A percentile compares a stretch with the other conserved stretches of the same genome.
Conservation (phyloP, 2,797 vertebrate genomes). For the Sardinella longiceps region DNA sequence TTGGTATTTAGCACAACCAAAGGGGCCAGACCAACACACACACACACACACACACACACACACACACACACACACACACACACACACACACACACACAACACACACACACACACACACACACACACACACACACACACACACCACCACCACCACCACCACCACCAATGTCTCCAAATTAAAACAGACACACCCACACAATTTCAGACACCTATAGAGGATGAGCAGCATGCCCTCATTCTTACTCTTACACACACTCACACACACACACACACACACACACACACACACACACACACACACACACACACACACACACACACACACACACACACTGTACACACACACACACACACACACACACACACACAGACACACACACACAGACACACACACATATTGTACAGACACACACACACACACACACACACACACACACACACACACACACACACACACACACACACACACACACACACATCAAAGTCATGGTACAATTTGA, state of each 20-base stretch:
- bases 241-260: not conserved
- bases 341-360: constrained; percentile 8
- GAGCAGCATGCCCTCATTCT: not conserved
- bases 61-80: no score
- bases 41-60: no score
- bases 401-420: not conserved
- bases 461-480: not conserved
- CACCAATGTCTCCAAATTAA: no score
- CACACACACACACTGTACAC: not conserved
- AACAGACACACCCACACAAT: not conserved
- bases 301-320: no score
- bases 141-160: no score
- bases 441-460: not conserved
- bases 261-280: not conserved
- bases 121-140: no score
- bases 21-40: no score
- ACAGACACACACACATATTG: no score
- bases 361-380: not conserved
- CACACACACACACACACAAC: no score
- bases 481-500: not conserved
- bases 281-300: not conserved
- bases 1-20: constrained; percentile 42
- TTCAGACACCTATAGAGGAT: not conserved
- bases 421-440: not conserved
- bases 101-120: no score